These are phyloP conservation scores for Tetramorium parvispinum DNA, from an alignment of 1,140 invertebrate genomes.

Conservation along the genomic window DNA sequence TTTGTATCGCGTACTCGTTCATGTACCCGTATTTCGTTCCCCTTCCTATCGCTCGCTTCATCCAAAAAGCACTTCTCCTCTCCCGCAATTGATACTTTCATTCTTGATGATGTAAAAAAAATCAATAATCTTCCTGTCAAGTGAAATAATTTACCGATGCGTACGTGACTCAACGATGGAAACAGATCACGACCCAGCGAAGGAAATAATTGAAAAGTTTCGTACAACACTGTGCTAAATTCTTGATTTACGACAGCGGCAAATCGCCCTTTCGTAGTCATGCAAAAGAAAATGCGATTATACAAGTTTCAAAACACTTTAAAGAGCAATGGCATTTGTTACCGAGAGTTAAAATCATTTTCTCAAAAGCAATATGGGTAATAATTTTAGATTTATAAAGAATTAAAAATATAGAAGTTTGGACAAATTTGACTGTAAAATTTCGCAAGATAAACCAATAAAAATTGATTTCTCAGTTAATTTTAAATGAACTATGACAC, in stretches of 20 bases:
- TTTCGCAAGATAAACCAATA: background rate
- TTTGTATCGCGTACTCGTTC: slow-evolving; percentile 27
- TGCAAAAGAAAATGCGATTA: background rate
- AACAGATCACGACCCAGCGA: slow-evolving; percentile 30
- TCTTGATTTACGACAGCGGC: background rate
- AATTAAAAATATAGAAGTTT: background rate
- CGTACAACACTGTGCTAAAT: background rate
- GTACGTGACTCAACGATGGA: slow-evolving; percentile 5
- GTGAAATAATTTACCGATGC: background rate
- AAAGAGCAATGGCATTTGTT: background rate
- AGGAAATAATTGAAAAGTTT: slow-evolving; percentile 36
- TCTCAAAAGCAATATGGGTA: background rate
- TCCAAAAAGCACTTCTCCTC: background rate
- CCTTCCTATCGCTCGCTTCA: background rate
- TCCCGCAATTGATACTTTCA: slow-evolving; percentile 29
- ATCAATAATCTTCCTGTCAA: slow-evolving; percentile 23
- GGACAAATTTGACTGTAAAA: background rate
- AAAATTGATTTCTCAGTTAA: background rate
- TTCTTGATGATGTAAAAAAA: slow-evolving; percentile 30
- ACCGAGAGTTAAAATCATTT: background rate
- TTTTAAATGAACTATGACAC: background rate
- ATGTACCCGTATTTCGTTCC: background rate
- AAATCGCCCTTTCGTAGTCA: background rate
- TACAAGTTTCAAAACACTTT: background rate
- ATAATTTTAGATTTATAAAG: background rate